Evolutionary conservation across 2,113 vertebrate species (phyloP).

Genomic region (Carettochelys insculpta): DNA sequence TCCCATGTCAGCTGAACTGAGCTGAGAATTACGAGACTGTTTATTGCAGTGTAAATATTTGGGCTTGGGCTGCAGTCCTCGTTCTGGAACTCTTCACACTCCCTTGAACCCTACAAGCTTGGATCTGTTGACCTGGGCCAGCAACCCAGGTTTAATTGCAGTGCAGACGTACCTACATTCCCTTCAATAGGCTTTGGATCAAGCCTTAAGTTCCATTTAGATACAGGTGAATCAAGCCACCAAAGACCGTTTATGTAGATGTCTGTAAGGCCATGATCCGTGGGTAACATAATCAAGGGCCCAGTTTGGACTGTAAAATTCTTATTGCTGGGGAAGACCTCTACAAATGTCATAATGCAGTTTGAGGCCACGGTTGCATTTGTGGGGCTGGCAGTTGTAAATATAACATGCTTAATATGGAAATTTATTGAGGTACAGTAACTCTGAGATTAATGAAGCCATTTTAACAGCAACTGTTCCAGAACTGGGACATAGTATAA

Average conservation of each 20-base stretch:
- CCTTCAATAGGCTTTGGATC: not conserved
- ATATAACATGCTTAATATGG: not conserved
- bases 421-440: not conserved
- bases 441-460: not conserved
- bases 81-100: not conserved
- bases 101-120: accelerated
- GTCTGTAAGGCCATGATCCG: not conserved
- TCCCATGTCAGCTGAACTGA: not conserved
- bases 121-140: not conserved
- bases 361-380: conserved; percentile 11
- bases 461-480: not conserved
- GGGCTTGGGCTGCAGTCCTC: not conserved
- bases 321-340: conserved; percentile 26
- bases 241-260: not conserved
- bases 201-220: conserved; percentile 28
- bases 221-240: not conserved
- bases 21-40: not conserved
- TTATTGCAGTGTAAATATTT: not conserved
- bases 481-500: not conserved
- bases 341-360: conserved; percentile 21
- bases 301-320: conserved; percentile 41
- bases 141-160: not conserved
- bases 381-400: not conserved
- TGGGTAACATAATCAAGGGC: not conserved
- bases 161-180: not conserved